Evolutionary conservation across 2,888 invertebrate genomes (phyloP), one percentile per base, ranked within the genome.

Genomic region (Carterocephalus palaemon): DNA sequence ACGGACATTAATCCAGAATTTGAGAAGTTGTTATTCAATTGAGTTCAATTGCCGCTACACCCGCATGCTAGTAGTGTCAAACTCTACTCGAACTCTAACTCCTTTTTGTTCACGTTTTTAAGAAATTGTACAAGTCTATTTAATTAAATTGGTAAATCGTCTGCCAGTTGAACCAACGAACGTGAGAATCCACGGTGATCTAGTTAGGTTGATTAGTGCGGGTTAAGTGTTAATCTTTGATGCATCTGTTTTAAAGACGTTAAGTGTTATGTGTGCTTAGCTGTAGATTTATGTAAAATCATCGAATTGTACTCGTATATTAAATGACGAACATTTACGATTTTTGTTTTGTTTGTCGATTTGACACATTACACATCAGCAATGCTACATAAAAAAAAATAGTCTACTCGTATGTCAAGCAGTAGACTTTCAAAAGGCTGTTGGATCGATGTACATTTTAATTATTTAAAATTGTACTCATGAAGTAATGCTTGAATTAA

Each of bases 171-270:
- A 40, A 60, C 66, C 70, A 72, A 74, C 67, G 65, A 53, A 60
- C 69, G 69, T 78, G 79, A 65, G 76, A 78, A 81, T 53, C 54
- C 53, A 53, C 56, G 62, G 58, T 67, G 64, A 70, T 75, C 31
- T 38, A 13, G 37, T 64, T 62, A 61, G 61, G 49, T 52, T 49
- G 38, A 29, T 46, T 48, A 43, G 43, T 16, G 26, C 17, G 13
- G 4, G 49, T 47, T 57, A 36, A 43, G 47, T 52, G 58, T 57
- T 59, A 67, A 63, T 63, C 60, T 62, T 46, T 53, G 50, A 43
- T 51, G 51, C 49, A 43, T 53, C 48, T n/a, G 10, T 31, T 22
- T 29, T n/a, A n/a, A n/a, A 17, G 15, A 29, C 29, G 10, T 36
- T 36, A 36, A 28, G 10, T 26, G 15, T 23, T 10, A 8, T 40